These are phyloP conservation scores for Papilio machaon DNA, from an alignment of 1,140 invertebrate species.

Conservation along the genomic window DNA sequence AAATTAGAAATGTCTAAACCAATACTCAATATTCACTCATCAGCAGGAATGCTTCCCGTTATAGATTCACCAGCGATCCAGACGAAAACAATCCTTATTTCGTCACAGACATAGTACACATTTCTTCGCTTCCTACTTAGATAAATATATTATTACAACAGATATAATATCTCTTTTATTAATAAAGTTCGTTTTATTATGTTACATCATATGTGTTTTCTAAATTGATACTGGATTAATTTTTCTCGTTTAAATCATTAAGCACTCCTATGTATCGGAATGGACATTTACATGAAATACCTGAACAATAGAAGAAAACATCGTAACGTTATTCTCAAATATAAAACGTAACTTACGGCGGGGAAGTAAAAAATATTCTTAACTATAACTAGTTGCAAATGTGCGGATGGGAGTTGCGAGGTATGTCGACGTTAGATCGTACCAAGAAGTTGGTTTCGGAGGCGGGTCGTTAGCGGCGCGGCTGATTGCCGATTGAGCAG, in stretches of 20 bases:
- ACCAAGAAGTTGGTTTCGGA: slow-evolving; percentile 74
- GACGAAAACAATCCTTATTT: slow-evolving; percentile 4
- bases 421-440: slow-evolving; percentile 56
- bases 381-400: slow-evolving; percentile 55
- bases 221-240: neutral
- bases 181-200: neutral
- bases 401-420: slow-evolving; percentile 41
- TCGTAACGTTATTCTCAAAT: neutral
- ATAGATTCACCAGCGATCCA: neutral
- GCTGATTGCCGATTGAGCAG: slow-evolving; percentile 82
- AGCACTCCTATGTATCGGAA: neutral
- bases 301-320: no score
- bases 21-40: slow-evolving; percentile 30
- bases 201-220: neutral
- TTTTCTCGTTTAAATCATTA: neutral
- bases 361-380: neutral
- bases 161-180: neutral
- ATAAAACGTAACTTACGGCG: neutral
- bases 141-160: neutral
- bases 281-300: no score
- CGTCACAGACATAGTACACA: neutral
- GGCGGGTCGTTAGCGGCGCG: slow-evolving; percentile 73
- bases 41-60: slow-evolving; percentile 14
- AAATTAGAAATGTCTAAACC: slow-evolving; percentile 31
- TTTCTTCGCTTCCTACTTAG: neutral